phyloP scores from a whole-genome alignment of 2,113 vertebrate species.

The Macaca fascicularis region T2T-MFA8v1.1 NC_088378.1:141712001-141712500 shows the following conservation, averaged over 20 bases:
- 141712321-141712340: background rate
- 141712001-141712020: background rate
- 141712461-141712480: background rate
- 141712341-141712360: background rate
- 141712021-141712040: background rate
- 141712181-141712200: background rate
- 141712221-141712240: accelerated
- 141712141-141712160: background rate
- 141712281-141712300: background rate
- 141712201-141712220: background rate
- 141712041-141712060: background rate
- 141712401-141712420: background rate
- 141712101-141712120: background rate
- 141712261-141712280: too few relatives aligned
- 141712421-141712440: background rate
- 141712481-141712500: background rate
- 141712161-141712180: background rate
- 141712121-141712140: background rate
- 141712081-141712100: background rate
- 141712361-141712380: background rate
- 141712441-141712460: background rate
- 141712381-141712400: background rate
- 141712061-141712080: background rate
- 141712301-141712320: background rate
- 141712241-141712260: background rate